These are phyloP conservation scores for Antrozous pallidus DNA, from an alignment of 2,797 vertebrate genomes.

Conservation along the genomic window DNA sequence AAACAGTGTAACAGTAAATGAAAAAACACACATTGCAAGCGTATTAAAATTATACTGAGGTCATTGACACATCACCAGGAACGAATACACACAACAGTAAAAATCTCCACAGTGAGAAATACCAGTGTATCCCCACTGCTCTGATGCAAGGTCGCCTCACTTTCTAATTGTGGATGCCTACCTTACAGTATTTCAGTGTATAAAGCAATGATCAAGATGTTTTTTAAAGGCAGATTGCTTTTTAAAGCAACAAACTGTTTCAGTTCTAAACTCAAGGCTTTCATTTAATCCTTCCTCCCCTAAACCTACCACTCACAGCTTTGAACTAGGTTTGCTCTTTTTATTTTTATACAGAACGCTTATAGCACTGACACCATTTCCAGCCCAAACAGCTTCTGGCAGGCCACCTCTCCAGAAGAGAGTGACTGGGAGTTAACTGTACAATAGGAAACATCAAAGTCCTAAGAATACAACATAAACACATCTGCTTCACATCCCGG, in stretches of 20 bases:
- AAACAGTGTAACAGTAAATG: constrained; percentile 44
- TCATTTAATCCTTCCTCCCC: background rate
- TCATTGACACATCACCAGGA: background rate
- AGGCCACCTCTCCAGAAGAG: constrained; percentile 22
- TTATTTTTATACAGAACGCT: background rate
- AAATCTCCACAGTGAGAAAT: constrained; percentile 5
- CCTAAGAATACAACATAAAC: background rate
- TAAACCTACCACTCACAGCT: background rate
- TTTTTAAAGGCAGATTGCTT: background rate
- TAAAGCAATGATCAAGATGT: background rate
- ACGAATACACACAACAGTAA: constrained; percentile 4
- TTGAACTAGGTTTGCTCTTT: background rate
- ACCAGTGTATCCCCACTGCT: background rate
- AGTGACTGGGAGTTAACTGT: background rate
- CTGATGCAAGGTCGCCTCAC: background rate
- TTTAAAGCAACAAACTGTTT: background rate
- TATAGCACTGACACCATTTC: background rate
- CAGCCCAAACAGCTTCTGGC: background rate
- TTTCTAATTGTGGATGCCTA: constrained; percentile 36
- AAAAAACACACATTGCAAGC: constrained; percentile 44
- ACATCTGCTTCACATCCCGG: background rate
- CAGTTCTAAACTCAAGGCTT: background rate
- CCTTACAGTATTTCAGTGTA: background rate
- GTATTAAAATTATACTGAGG: constrained; percentile 31
- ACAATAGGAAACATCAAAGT: constrained; percentile 26